Evolutionary conservation across 2,113 vertebrate species (phyloP), one percentile per base, ranked within the genome.

Genomic region (Mastomys coucha): DNA sequence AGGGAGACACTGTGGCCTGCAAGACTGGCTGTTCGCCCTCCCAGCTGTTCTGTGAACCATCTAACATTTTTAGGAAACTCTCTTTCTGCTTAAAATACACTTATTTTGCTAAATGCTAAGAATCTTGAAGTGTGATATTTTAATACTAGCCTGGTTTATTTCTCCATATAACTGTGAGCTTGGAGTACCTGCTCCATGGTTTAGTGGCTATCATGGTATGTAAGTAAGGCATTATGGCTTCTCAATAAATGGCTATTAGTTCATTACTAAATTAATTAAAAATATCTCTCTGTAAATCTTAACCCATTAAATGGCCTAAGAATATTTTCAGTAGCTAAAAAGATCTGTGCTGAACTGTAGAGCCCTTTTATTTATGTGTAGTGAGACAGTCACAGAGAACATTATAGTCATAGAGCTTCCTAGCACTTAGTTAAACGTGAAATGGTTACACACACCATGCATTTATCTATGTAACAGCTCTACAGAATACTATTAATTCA

Each of bases 351-450:
- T 17, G 10, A 17, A 1, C 8, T 80, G 5, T 69, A 33, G 14
- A 17, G 5, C 24, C n/a, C 31, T 42, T 42, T 75, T 36, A 2
- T 76, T 17, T n/a, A 13, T 8, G 16, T 26, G 0, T 36, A 42
- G 69, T 93, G n/a, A 42, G 69, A 94, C 36, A 85, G 69, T 49
- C 42, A 95, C 51, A 90, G 69, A 95, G 53, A 73, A 97, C 87
- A 97, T 28, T 0, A 51, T 53, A 89, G 2, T 28, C 82, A 82
- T 53, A 70, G 49, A 36, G 28, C 94, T 96, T n/a, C 39, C 56
- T 76, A 89, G 72, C 70, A 84, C 93, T 96, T 97, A 96, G 94
- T 98, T 98, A 98, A 98, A 98, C 96, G 94, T 67, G 14, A 96
- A 70, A 90, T 49, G 39, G 33, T 89, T 39, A 96, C 33, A 96